Percentiles rank a stretch among this genome's conserved stretches.
Evolutionary conservation across 2,888 invertebrate genomes (phyloP).

Genomic region (Troglohyphantes excavatus): DNA sequence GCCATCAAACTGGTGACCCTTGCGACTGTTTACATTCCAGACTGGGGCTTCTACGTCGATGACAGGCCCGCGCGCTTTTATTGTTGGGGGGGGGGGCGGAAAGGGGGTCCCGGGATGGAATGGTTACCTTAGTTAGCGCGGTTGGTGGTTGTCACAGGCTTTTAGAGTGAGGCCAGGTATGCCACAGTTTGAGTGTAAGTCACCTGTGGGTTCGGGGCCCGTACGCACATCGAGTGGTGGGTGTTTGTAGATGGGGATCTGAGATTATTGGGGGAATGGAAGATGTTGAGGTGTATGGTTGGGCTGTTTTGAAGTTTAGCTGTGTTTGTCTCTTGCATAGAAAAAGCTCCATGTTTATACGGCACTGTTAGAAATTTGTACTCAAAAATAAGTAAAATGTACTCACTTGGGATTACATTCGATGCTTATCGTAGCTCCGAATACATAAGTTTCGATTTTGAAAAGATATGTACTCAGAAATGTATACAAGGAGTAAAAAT

Average conservation of each 20-base stretch:
- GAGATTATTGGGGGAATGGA: too few relatives aligned
- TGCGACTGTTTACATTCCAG: slow-evolving; percentile 75
- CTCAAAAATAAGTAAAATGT: too few relatives aligned
- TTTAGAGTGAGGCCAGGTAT: slow-evolving; percentile 57
- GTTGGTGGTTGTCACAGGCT: slow-evolving; percentile 72
- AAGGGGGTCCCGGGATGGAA: slow-evolving; percentile 7
- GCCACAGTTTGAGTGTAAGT: slow-evolving; percentile 43
- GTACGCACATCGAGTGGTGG: background rate
- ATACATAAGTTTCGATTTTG: too few relatives aligned
- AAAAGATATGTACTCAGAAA: too few relatives aligned
- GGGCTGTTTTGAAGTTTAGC: too few relatives aligned
- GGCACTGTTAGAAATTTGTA: too few relatives aligned
- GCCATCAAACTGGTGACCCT: slow-evolving; percentile 59
- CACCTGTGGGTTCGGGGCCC: slow-evolving; percentile 2
- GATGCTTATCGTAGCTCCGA: too few relatives aligned
- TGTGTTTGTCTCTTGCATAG: too few relatives aligned
- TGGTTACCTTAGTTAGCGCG: slow-evolving; percentile 64
- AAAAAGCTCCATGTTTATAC: too few relatives aligned
- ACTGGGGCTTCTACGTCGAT: slow-evolving; percentile 52
- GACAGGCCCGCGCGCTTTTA: slow-evolving; percentile 69
- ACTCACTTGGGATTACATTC: too few relatives aligned
- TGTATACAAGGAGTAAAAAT: too few relatives aligned
- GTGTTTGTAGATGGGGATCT: background rate
- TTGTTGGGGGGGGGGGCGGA: slow-evolving; percentile 30
- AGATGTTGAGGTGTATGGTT: too few relatives aligned